Evolutionary conservation across 2,888 invertebrate genomes (phyloP), one percentile per base, ranked within the genome.

Genomic region (Cryptus viduatorius): DNA sequence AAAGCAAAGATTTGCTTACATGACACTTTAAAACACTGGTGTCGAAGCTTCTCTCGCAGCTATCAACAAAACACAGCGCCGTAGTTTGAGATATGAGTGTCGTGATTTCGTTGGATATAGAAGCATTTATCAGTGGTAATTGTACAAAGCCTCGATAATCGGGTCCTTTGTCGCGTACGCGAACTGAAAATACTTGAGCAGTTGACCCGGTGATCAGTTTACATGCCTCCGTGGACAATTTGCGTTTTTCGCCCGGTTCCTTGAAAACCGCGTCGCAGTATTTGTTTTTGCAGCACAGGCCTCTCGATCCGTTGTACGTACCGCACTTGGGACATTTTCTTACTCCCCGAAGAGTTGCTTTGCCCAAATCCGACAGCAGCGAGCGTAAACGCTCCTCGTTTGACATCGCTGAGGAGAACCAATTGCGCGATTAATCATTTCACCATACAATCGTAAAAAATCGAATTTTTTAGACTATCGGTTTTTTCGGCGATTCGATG

Each of bases 141-240:
- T 96, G 96, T 1, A 97, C 97, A 92, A 97, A 97, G 31, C 96
- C 97, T 56, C 97, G 94, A 77, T 96, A 95, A 84, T 97, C 96
- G 0, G 96, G 95, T 0, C 96, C 96, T 86, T 95, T 95, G 86
- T 97, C 97, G 69, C 96, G 94, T 1, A 96, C 95, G 67, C 96
- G 93, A 1, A 97, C 96, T 2, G 97, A 97, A 90, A 95, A 97
- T 12, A 96, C 94, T 89, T 95, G 95, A 1, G 95, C 95, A 0
- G 95, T 94, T 0, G 95, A 95, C 4, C 95, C 95, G 0, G 96
- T 96, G 14, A 96, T 94, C 48, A 97, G 94, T 90, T 95, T 95
- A 73, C 96, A 96, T 16, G 96, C 96, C 88, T 96, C 96, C 0
- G 95, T 95, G 44, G 95, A 95, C 5, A 94, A 93, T 92, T 94